A percentile compares a stretch with the other conserved stretches of the same genome.
These are phyloP conservation scores for Limnephilus auricula DNA, from an alignment of 2,888 invertebrate genomes.

Conservation along the genomic window DNA sequence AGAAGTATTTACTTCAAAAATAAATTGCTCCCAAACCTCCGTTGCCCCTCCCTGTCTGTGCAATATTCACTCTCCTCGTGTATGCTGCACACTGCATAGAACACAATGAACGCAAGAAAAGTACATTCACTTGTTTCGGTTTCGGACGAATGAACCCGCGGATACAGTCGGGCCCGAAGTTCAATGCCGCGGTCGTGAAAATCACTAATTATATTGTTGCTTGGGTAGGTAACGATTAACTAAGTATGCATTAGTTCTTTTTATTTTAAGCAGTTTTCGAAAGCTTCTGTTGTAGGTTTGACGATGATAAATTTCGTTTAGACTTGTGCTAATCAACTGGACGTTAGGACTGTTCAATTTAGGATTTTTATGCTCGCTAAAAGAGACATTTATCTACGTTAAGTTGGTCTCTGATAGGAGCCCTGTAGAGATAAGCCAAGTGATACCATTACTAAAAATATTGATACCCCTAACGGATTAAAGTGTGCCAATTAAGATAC, in stretches of 20 bases:
- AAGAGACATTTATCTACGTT: no score
- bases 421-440: no score
- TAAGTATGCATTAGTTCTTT: not conserved
- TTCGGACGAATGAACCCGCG: slow-evolving; percentile 53
- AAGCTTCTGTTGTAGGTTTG: not conserved
- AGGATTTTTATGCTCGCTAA: no score
- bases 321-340: not conserved
- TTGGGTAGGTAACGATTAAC: not conserved
- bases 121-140: slow-evolving; percentile 53
- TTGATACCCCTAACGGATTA: no score
- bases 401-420: no score
- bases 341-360: no score
- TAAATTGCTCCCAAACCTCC: not conserved
- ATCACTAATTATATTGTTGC: not conserved
- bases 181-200: slow-evolving; percentile 52
- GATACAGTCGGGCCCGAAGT: slow-evolving; percentile 22
- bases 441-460: no score
- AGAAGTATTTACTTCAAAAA: no score
- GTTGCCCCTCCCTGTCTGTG: not conserved
- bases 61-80: not conserved
- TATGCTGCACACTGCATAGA: not conserved
- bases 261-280: not conserved
- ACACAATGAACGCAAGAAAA: not conserved
- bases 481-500: no score
- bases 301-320: not conserved